These are phyloP conservation scores for Nebria ingens DNA, from an alignment of 1,140 invertebrate species.

Conservation along the genomic window DNA sequence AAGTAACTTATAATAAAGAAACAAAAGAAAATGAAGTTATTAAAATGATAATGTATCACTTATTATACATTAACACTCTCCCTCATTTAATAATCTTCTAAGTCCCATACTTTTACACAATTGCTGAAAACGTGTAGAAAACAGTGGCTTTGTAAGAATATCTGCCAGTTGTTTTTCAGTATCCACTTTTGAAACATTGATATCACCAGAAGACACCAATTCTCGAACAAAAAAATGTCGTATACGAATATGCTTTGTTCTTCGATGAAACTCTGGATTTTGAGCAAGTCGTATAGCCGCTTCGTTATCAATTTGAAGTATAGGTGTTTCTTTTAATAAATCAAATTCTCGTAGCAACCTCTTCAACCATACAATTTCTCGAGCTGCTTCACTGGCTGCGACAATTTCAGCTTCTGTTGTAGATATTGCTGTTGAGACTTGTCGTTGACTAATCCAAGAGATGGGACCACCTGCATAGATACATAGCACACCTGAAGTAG, in stretches of 20 bases:
- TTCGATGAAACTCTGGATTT: constrained; percentile 30
- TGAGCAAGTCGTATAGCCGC: constrained; percentile 21
- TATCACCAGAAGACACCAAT: too few relatives aligned
- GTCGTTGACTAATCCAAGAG: constrained; percentile 31
- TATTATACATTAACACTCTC: too few relatives aligned
- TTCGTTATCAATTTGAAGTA: constrained; percentile 23
- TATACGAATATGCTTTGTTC: constrained; percentile 34
- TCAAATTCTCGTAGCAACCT: constrained; percentile 18
- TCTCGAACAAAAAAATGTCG: constrained; percentile 32
- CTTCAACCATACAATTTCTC: constrained; percentile 31
- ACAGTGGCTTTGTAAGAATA: too few relatives aligned
- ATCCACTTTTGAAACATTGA: too few relatives aligned
- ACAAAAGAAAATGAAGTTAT: too few relatives aligned
- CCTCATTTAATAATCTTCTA: too few relatives aligned
- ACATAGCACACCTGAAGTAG: constrained; percentile 26
- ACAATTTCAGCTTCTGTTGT: constrained; percentile 38
- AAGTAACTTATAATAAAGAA: too few relatives aligned
- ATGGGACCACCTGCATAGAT: constrained; percentile 24
- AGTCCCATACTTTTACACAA: too few relatives aligned
- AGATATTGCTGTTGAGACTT: constrained; percentile 28
- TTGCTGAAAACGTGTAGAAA: too few relatives aligned
- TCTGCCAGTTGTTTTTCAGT: too few relatives aligned
- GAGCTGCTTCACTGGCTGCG: constrained; percentile 31
- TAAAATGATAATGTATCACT: too few relatives aligned
- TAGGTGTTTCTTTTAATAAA: constrained; percentile 15